A percentile compares a stretch with the other conserved stretches of the same genome.
These are phyloP conservation scores for Onychostoma macrolepis DNA, from an alignment of 2,113 vertebrate species.

Conservation along the genomic window DNA sequence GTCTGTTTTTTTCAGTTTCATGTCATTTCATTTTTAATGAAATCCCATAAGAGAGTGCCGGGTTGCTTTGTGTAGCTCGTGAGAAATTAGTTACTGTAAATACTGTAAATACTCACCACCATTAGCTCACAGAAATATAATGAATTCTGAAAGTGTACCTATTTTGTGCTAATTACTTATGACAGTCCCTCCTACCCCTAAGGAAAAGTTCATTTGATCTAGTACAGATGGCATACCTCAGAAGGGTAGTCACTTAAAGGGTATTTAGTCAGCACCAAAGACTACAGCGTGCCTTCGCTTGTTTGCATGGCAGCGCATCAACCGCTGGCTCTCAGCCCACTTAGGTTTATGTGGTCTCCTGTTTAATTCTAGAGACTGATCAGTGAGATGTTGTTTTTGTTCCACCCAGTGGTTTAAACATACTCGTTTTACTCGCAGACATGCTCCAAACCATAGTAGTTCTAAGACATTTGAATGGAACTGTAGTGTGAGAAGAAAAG, in stretches of 20 bases:
- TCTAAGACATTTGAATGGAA: not conserved
- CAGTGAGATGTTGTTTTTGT: not conserved
- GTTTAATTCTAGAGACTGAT: not conserved
- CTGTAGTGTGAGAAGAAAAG: slow-evolving; percentile 9
- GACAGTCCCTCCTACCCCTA: not conserved
- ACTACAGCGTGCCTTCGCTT: not conserved
- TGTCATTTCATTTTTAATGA: not conserved
- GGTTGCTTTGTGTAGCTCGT: not conserved
- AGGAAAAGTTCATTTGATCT: not conserved
- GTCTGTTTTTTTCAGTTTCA: not conserved
- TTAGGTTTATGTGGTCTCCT: not conserved
- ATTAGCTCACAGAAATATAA: not conserved
- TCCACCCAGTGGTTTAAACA: not conserved
- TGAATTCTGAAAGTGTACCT: not conserved
- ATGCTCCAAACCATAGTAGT: not conserved
- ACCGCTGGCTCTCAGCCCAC: not conserved
- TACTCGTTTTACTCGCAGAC: not conserved
- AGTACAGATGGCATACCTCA: not conserved
- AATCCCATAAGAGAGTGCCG: not conserved
- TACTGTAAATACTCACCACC: not conserved
- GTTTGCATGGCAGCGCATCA: not conserved
- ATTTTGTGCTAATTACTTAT: not conserved
- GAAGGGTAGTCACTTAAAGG: not conserved
- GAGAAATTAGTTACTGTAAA: not conserved
- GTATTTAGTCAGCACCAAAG: not conserved